Conservation (phyloP, 2,113 vertebrate genomes). For the Oophaga pumilio region DNA sequence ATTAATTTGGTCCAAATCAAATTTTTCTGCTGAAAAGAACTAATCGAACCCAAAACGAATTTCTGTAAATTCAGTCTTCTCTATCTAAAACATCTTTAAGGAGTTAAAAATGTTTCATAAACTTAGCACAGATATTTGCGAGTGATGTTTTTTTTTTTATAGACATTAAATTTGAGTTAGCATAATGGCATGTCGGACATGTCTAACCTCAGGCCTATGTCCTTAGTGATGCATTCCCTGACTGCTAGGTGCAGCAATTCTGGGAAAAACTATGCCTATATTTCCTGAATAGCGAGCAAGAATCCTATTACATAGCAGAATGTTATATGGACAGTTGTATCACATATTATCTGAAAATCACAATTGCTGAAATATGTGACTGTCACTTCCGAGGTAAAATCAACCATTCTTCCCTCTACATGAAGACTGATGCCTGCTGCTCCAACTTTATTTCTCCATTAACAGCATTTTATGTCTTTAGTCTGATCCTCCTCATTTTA, state of each 20-base stretch:
- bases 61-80: too few species aligned
- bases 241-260: not conserved
- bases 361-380: not conserved
- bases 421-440: slow-evolving; percentile 4
- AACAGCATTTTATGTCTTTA: not conserved
- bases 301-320: not conserved
- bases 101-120: too few species aligned
- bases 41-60: too few species aligned
- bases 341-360: not conserved
- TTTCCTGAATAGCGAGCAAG: not conserved
- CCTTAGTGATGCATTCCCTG: not conserved
- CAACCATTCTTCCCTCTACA: not conserved
- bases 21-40: too few species aligned
- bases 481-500: not conserved
- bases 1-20: too few species aligned
- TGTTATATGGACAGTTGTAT: not conserved
- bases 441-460: slow-evolving; percentile 2
- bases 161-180: too few species aligned
- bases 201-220: not conserved
- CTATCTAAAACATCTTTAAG: too few species aligned
- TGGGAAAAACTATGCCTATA: not conserved
- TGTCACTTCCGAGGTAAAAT: not conserved
- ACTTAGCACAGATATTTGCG: too few species aligned
- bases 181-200: not conserved
- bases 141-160: too few species aligned